Evolutionary conservation across 2,888 invertebrate species (phyloP), one percentile per base, ranked within the genome.

Genomic region (Uloborus plumipes): DNA sequence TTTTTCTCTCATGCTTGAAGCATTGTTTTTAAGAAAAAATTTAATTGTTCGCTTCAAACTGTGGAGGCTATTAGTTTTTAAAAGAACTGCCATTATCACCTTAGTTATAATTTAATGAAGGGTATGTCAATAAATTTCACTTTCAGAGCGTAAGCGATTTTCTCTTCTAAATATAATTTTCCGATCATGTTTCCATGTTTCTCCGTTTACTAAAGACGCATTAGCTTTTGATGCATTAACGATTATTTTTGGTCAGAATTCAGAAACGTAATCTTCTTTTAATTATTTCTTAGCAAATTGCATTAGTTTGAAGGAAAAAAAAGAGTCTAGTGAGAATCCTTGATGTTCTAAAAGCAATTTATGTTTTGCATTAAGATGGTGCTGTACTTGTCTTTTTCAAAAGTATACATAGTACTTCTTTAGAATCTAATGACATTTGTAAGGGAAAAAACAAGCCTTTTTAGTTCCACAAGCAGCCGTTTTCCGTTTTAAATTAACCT

Each of bases 271-370:
- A 76, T 70, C 51, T 62, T 62, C 31, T 18, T 53, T 53, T 76
- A 76, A 76, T 76, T 76, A 76, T 31, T 51, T 20, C 47, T 4
- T 15, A 55, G 76, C 39, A 70, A 76, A 76, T 69, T 76, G 61
- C 76, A 69, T 76, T 76, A 76, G 50, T 70, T 62, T 66, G 31
- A n/a, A 62, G 62, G 70, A 76, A 49, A 55, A 66, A 53, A 26
- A 62, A 51, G 51, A 76, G 61, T 9, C 67, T 59, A 50, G 26
- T 50, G 50, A 47, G 53, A 31, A 59, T 31, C 51, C 51, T 72
- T 65, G 61, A 22, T 51, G 55, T 26, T 31, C 58, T 61, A 72
- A 72, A 71, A 72, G 61, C 50, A 61, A 50, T 72, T 58, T 61
- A 15, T 47, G 20, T 47, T 31, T 14, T 18, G 61, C 26, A 26